Evolutionary conservation across 2,113 vertebrate species (phyloP).

Genomic region (Cricetomys ansorgei): DNA sequence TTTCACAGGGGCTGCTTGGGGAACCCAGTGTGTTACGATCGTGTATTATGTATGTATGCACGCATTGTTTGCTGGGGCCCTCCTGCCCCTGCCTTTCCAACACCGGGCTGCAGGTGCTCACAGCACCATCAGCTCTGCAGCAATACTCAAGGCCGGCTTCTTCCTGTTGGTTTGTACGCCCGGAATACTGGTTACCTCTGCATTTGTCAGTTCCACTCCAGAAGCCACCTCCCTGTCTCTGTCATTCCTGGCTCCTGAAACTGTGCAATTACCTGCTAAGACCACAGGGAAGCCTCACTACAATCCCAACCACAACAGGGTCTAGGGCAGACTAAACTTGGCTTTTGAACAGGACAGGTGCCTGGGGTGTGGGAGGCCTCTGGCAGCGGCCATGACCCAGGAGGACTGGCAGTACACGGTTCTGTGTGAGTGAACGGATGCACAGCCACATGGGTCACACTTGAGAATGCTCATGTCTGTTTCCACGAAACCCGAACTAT

Average conservation of each 20-base stretch:
- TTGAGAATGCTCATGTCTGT: not conserved
- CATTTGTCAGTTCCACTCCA: not conserved
- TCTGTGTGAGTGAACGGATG: not conserved
- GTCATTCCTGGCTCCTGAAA: not conserved
- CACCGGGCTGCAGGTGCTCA: not conserved
- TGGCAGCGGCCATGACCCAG: not conserved
- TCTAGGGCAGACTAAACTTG: not conserved
- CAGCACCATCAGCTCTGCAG: not conserved
- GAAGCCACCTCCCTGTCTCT: not conserved
- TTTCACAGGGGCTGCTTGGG: no score
- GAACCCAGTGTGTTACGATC: no score
- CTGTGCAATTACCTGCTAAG: not conserved
- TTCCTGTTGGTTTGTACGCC: not conserved
- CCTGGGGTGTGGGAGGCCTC: not conserved
- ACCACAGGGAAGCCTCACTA: not conserved
- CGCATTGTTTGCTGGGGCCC: not conserved
- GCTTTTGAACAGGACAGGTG: not conserved
- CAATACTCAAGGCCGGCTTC: not conserved
- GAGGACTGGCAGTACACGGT: not conserved
- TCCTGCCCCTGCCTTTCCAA: not conserved
- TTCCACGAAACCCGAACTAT: not conserved
- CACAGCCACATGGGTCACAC: not conserved
- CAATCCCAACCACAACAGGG: not conserved
- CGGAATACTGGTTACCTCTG: not conserved
- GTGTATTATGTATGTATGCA: no score